These are phyloP conservation scores for Ailuropoda melanoleuca DNA, from an alignment of 2,113 vertebrate genomes.

Conservation along the genomic window DNA sequence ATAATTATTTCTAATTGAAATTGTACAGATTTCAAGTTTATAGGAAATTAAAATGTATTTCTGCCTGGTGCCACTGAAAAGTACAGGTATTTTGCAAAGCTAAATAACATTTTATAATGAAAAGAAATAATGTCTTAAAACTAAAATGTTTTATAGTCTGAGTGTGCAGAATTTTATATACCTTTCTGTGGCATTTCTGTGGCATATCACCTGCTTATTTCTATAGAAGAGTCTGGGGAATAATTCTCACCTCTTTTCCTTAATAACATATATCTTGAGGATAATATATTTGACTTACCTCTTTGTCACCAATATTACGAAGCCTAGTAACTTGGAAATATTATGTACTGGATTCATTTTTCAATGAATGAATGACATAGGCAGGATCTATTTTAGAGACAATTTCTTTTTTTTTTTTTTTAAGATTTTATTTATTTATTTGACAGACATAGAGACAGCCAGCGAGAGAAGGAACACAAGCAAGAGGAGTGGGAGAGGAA, in stretches of 20 bases:
- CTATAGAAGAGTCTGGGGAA: neutral
- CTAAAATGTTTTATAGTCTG: neutral
- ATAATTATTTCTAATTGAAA: constrained; percentile 29
- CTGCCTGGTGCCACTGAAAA: neutral
- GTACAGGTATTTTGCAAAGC: neutral
- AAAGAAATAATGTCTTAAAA: neutral
- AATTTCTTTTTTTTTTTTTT: neutral
- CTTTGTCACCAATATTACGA: neutral
- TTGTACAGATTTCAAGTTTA: neutral
- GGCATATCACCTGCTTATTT: neutral
- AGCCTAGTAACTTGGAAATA: neutral
- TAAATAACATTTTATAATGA: neutral
- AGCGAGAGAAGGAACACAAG: no score
- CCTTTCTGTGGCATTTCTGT: neutral
- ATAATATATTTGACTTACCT: neutral
- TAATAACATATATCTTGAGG: neutral
- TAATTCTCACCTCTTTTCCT: neutral
- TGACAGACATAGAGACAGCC: no score
- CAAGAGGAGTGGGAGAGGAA: no score
- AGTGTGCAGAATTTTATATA: neutral
- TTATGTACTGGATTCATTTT: neutral
- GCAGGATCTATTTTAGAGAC: neutral
- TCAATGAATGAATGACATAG: neutral
- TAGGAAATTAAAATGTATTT: neutral
- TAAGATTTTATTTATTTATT: no score